Evolutionary conservation across 1,140 invertebrate genomes (phyloP), one percentile per base, ranked within the genome.

Genomic region (Nasonia giraulti): DNA sequence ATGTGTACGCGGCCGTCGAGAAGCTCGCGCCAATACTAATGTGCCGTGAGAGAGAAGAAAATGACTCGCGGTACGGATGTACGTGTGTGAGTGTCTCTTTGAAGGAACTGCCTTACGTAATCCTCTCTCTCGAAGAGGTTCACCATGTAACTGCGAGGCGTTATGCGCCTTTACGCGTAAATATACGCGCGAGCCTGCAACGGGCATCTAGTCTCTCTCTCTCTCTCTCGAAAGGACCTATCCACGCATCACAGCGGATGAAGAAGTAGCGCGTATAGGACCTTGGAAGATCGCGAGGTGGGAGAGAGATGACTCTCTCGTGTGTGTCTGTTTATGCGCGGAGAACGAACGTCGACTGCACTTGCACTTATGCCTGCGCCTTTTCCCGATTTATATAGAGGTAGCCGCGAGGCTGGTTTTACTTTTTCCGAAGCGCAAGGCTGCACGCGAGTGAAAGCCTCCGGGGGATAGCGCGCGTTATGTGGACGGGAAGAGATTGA

Each of bases 101-200:
- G 62, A 44, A 44, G 40, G 40, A 44, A 44, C 40, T 7, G 66
- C 12, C 44, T 84, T 84, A 47, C 37, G 55, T 69, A 80, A 85
- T 79, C 37, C 5, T 31, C 7, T 11, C 71, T 33, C 71, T 7
- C 37, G 10, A 31, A 27, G 68, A 74, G 78, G 33, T 85, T 47
- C 69, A 1, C 44, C 33, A 69, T 73, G 69, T 80, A 33, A 85
- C 83, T 85, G 78, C 78, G 71, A 68, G 2, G 50, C 68, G 55
- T 69, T 80, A 76, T 10, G 50, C 55, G 55, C 10, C 17, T 75
- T 47, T 75, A 37, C 40, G 78, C 71, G 20, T 80, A 85, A 85
- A 85, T 85, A 85, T 80, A 85, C 4, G 8, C n/a, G n/a, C 11
- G 76, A 44, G 44, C 27, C 1, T 68, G n/a, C 8, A n/a, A 11